phyloP scores from a whole-genome alignment of 2,113 vertebrate genomes.

The Pomatostomus ruficeps region DNA sequence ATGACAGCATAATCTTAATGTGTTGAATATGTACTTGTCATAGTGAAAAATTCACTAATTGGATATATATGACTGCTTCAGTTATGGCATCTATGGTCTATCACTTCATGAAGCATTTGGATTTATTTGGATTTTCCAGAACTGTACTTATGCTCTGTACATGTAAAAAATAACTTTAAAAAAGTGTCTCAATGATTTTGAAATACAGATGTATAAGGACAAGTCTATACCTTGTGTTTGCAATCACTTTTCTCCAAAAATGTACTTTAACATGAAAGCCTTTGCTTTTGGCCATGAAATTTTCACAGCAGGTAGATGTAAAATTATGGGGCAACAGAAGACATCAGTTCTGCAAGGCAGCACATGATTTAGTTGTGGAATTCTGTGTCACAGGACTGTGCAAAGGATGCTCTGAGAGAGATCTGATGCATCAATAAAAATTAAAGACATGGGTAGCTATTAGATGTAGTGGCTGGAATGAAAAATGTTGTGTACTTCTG shows the following conservation, averaged over 20 bases:
- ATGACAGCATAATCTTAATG: background rate
- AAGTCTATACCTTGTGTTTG: background rate
- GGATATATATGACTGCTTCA: background rate
- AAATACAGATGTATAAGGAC: background rate
- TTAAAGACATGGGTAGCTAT: background rate
- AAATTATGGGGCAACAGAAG: background rate
- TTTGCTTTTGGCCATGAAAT: background rate
- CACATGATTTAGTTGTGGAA: background rate
- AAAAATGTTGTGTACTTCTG: background rate
- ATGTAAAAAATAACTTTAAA: background rate
- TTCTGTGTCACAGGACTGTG: background rate
- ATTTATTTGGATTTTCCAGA: background rate
- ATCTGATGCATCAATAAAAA: background rate
- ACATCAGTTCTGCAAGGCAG: background rate
- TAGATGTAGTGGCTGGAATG: background rate
- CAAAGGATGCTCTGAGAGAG: background rate
- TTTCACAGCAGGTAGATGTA: background rate
- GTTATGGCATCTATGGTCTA: background rate
- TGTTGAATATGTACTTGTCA: background rate
- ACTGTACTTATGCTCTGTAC: background rate
- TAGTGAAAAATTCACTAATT: background rate
- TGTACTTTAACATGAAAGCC: background rate
- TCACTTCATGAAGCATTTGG: background rate
- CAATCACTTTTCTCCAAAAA: background rate
- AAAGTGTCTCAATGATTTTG: background rate